phyloP scores from a whole-genome alignment of 2,113 vertebrate species.

The Hippopotamus amphibius region DNA sequence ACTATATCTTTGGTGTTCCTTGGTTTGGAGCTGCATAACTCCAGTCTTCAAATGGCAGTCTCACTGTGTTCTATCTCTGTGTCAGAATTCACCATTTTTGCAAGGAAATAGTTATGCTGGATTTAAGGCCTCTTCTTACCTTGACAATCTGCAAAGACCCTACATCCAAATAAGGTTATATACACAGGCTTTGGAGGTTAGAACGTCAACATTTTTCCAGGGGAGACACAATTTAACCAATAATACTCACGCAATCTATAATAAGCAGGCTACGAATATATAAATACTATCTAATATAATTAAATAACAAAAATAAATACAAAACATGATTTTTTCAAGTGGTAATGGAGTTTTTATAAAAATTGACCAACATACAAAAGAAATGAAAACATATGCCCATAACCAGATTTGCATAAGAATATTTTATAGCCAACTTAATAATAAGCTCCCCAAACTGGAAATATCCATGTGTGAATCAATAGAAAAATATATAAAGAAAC shows the following conservation, averaged over 20 bases:
- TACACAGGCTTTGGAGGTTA: background rate
- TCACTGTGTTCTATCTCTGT: background rate
- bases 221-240: background rate
- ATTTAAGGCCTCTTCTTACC: background rate
- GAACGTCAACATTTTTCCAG: background rate
- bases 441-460: background rate
- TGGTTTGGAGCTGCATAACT: background rate
- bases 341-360: background rate
- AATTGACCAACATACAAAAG: background rate
- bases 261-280: background rate
- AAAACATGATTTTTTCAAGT: background rate
- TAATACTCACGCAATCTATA: background rate
- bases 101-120: background rate
- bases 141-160: background rate
- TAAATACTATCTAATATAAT: background rate
- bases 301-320: background rate
- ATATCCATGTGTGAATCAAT: background rate
- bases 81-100: background rate
- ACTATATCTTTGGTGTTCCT: background rate
- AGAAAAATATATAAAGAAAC: background rate
- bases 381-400: background rate
- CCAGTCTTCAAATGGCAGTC: background rate
- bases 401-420: background rate
- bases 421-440: background rate
- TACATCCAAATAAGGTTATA: background rate